A percentile compares a stretch with the other conserved stretches of the same genome.
Evolutionary conservation across 2,888 invertebrate genomes (phyloP).

Genomic region (Apocheima hispidaria): DNA sequence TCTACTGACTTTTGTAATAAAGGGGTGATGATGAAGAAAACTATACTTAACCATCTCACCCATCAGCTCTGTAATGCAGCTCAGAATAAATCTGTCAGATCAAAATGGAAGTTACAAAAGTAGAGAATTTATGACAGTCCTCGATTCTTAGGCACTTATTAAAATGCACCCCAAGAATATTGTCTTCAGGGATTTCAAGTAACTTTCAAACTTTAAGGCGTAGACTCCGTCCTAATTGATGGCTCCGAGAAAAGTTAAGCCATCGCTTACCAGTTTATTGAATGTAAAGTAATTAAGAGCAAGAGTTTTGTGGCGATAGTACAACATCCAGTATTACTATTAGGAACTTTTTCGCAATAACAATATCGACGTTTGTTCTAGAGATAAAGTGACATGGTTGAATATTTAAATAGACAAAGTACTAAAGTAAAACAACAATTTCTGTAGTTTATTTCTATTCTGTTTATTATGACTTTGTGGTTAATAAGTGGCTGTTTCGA

Average conservation of each 20-base stretch:
- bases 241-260: constrained; percentile 39
- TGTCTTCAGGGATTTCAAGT: constrained; percentile 37
- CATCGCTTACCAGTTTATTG: constrained; percentile 40
- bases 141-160: constrained; percentile 20
- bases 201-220: constrained; percentile 39
- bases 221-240: constrained; percentile 40
- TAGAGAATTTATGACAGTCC: constrained; percentile 14
- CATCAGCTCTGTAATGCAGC: background rate
- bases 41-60: background rate
- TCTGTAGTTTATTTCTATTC: constrained; percentile 10
- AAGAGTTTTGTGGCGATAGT: constrained; percentile 18
- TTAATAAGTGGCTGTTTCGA: constrained; percentile 27
- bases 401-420: constrained; percentile 9
- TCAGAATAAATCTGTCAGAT: background rate
- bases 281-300: constrained; percentile 36
- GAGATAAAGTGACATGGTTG: background rate
- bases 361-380: background rate
- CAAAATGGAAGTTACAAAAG: constrained; percentile 13
- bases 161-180: constrained; percentile 41
- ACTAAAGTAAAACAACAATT: constrained; percentile 3
- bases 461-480: constrained; percentile 24
- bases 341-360: constrained; percentile 20
- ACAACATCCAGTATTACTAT: background rate
- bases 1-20: no score
- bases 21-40: no score